A percentile compares a stretch with the other conserved stretches of the same genome.
Conservation (phyloP, 2,888 invertebrate genomes). For the Andrena flavipes region DNA sequence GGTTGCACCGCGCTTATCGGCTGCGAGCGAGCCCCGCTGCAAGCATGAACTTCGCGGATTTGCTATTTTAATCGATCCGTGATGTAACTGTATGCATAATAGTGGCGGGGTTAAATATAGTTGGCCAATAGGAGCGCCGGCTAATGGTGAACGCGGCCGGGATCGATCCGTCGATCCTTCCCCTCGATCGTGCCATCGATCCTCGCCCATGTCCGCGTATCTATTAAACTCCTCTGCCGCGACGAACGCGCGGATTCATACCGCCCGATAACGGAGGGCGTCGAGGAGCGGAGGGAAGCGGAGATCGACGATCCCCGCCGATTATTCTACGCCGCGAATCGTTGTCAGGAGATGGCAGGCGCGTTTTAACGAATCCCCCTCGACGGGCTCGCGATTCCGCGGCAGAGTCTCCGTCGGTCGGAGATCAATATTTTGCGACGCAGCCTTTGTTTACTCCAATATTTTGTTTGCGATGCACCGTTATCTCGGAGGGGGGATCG, state of each 20-base stretch:
- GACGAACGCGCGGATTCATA: no score
- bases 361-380: neutral
- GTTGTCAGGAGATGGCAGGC: slow-evolving; percentile 3
- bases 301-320: neutral
- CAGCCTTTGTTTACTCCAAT: neutral
- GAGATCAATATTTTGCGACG: neutral
- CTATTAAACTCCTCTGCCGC: neutral
- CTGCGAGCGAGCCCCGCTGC: slow-evolving; percentile 11
- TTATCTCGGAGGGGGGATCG: neutral
- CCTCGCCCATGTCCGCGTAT: neutral
- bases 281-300: no score
- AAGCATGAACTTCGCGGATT: slow-evolving; percentile 60
- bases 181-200: neutral
- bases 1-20: slow-evolving; percentile 41
- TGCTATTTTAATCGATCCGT: slow-evolving; percentile 69
- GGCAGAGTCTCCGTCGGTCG: neutral
- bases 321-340: slow-evolving; percentile 1
- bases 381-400: neutral
- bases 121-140: slow-evolving; percentile 25
- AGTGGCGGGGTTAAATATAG: slow-evolving; percentile 65
- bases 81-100: slow-evolving; percentile 70
- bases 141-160: slow-evolving; percentile 4
- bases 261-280: neutral
- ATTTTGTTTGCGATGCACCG: neutral
- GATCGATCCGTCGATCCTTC: neutral